Evolutionary conservation across 2,113 vertebrate genomes (phyloP).

Genomic region (Catharus bicknelli): DNA sequence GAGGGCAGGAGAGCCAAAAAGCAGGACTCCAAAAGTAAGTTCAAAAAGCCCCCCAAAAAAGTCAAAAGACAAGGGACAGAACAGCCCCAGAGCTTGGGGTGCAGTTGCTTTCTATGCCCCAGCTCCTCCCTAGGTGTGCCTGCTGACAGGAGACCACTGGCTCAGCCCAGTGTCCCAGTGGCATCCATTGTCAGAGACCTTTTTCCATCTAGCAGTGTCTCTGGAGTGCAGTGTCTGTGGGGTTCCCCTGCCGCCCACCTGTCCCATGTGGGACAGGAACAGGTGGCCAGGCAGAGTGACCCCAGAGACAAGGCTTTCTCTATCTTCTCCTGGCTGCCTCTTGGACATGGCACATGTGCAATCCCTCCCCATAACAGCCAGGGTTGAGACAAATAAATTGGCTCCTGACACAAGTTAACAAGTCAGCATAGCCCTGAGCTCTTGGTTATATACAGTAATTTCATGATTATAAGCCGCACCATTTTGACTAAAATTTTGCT

Average conservation of each 20-base stretch:
- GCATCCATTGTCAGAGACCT: background rate
- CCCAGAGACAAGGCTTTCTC: background rate
- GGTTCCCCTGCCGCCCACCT: background rate
- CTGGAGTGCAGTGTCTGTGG: background rate
- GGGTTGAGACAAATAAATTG: background rate
- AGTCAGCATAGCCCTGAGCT: background rate
- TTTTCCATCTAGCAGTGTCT: background rate
- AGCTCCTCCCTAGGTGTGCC: too few relatives aligned
- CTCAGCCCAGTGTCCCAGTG: too few relatives aligned
- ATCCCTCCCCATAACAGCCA: background rate
- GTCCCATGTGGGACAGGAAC: too few relatives aligned
- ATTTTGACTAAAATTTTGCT: too few relatives aligned
- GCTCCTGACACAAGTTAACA: background rate
- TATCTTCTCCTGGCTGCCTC: background rate
- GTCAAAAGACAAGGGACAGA: background rate
- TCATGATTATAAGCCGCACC: too few relatives aligned
- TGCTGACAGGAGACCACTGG: background rate
- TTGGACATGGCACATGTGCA: background rate
- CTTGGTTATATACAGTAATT: background rate
- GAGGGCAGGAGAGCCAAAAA: too few relatives aligned
- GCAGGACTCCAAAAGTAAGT: background rate
- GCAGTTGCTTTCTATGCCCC: background rate
- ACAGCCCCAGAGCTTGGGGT: too few relatives aligned
- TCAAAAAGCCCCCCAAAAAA: background rate
- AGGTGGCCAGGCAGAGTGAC: background rate